phyloP scores from a whole-genome alignment of 2,797 vertebrate species.

The Schizothorax lantsangensis region DNA sequence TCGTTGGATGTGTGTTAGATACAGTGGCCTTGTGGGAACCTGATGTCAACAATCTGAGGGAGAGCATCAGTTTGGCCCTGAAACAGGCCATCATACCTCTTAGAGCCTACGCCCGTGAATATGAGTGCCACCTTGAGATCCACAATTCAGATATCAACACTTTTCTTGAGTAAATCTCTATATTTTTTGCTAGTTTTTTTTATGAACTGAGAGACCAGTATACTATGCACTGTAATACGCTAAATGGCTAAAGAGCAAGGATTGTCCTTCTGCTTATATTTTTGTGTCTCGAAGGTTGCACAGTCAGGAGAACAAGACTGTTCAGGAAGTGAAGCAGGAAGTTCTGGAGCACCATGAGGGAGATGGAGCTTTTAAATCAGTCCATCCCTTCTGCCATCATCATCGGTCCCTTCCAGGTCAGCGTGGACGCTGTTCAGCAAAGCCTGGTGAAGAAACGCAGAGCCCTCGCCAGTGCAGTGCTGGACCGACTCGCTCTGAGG shows the following conservation, averaged over 20 bases:
- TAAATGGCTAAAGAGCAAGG: neutral
- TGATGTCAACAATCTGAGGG: slow-evolving; percentile 79
- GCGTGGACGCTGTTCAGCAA: slow-evolving; percentile 78
- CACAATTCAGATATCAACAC: slow-evolving; percentile 81
- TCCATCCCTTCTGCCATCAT: slow-evolving; percentile 82
- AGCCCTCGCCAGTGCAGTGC: slow-evolving; percentile 77
- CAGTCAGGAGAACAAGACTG: slow-evolving; percentile 71
- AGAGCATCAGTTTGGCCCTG: slow-evolving; percentile 74
- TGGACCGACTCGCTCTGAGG: slow-evolving; percentile 81
- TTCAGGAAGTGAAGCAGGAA: slow-evolving; percentile 78
- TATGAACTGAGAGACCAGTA: neutral
- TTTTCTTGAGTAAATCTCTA: slow-evolving; percentile 79
- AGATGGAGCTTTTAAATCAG: slow-evolving; percentile 79
- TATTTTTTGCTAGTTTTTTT: neutral
- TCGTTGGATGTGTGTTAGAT: slow-evolving; percentile 77
- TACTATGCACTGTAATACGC: neutral
- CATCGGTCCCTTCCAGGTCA: slow-evolving; percentile 88
- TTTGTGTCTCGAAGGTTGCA: slow-evolving; percentile 73
- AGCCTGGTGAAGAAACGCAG: slow-evolving; percentile 82
- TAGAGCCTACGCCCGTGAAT: slow-evolving; percentile 85
- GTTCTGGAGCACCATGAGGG: slow-evolving; percentile 80
- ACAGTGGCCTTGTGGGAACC: slow-evolving; percentile 85
- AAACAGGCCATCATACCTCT: slow-evolving; percentile 83
- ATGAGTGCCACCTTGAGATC: slow-evolving; percentile 84
- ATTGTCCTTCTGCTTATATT: slow-evolving; percentile 6